These are phyloP conservation scores for Limnephilus rhombicus DNA, from an alignment of 2,888 invertebrate species.

Conservation along the genomic window DNA sequence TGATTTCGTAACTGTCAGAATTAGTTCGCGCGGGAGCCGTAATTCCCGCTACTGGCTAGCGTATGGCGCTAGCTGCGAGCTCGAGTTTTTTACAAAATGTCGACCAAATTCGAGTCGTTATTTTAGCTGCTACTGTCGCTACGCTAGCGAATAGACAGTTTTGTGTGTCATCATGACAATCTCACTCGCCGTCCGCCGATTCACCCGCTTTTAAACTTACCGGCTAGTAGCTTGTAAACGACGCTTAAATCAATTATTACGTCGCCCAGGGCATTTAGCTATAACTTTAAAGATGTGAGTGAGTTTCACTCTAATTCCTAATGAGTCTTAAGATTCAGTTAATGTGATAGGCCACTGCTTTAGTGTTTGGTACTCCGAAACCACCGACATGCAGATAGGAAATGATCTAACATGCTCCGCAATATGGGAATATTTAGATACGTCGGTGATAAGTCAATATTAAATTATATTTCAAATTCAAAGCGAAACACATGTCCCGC, in stretches of 20 bases:
- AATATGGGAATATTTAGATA: neutral
- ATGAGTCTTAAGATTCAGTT: neutral
- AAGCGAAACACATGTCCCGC: constrained; percentile 5
- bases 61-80: too few species aligned
- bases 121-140: too few species aligned
- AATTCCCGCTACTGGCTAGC: too few species aligned
- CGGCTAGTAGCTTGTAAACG: too few species aligned
- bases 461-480: neutral
- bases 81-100: too few species aligned
- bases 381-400: neutral
- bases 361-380: neutral
- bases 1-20: too few species aligned
- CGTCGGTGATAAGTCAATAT: neutral
- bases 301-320: neutral
- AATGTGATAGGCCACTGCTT: neutral
- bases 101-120: too few species aligned
- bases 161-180: too few species aligned
- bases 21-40: too few species aligned
- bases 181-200: too few species aligned
- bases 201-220: too few species aligned
- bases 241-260: neutral
- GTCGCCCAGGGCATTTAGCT: neutral
- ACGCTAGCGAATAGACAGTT: too few species aligned
- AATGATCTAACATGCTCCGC: neutral
- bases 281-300: neutral